Percentiles rank a stretch among this genome's conserved stretches.
Evolutionary conservation across 2,113 vertebrate species (phyloP).

Genomic region (Dicrurus megarhynchus): DNA sequence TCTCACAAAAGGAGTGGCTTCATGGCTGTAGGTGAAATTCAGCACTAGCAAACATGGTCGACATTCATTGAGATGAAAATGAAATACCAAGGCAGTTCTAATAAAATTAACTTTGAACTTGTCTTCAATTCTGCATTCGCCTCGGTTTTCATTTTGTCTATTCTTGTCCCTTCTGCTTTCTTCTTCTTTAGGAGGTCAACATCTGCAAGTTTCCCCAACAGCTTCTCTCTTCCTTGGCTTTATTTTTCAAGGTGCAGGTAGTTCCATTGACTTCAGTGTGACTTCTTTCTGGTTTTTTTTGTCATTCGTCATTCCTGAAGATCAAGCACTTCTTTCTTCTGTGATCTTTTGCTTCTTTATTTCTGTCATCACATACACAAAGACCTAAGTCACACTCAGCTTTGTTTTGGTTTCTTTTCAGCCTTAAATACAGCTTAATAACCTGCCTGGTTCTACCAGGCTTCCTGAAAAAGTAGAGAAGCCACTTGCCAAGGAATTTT

Average conservation of each 20-base stretch:
- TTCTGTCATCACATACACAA: background rate
- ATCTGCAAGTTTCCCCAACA: background rate
- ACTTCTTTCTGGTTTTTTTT: background rate
- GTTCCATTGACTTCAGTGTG: background rate
- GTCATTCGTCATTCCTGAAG: background rate
- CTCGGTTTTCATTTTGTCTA: background rate
- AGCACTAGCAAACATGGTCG: background rate
- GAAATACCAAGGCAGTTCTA: background rate
- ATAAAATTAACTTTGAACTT: background rate
- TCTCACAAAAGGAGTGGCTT: background rate
- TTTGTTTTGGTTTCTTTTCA: background rate
- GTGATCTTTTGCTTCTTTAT: background rate
- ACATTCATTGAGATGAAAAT: background rate
- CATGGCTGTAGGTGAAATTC: background rate
- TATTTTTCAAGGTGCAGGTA: background rate
- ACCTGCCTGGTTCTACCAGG: background rate
- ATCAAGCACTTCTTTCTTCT: background rate
- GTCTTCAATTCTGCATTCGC: background rate
- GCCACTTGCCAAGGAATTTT: background rate
- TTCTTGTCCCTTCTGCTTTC: background rate
- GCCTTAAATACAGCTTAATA: background rate
- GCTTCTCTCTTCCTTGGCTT: background rate
- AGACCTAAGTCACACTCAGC: background rate
- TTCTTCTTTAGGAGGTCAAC: background rate
- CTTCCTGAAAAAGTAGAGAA: background rate